phyloP scores from a whole-genome alignment of 2,113 vertebrate species.

The Lycaon pictus region DNA sequence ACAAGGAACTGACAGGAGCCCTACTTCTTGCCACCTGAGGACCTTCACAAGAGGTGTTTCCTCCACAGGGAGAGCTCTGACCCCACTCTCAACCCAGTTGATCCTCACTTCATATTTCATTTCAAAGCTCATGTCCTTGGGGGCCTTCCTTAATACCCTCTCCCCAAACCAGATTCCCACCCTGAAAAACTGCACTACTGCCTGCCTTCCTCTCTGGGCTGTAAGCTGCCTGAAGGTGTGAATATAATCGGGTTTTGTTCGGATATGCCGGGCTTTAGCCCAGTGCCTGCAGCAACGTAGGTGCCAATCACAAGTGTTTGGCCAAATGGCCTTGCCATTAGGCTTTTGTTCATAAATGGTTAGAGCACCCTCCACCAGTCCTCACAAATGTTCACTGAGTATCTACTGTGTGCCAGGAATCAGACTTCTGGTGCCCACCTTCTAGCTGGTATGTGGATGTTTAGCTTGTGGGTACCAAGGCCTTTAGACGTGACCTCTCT shows the following conservation, averaged over 20 bases:
- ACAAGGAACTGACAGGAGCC: not conserved
- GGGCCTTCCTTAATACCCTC: rapidly evolving
- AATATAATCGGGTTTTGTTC: not conserved
- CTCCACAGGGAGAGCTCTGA: not conserved
- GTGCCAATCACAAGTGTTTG: not conserved
- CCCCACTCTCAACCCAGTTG: not conserved
- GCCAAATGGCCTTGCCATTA: not conserved
- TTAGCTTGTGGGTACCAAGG: not conserved
- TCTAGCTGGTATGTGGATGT: not conserved
- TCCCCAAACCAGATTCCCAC: not conserved
- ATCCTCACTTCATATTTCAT: not conserved
- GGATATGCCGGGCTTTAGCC: not conserved
- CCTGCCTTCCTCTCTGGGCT: not conserved
- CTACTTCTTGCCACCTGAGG: not conserved
- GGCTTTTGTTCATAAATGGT: not conserved
- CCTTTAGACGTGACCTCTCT: not conserved
- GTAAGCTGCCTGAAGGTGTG: not conserved
- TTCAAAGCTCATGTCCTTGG: not conserved
- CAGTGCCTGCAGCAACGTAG: not conserved
- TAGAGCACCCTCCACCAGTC: not conserved
- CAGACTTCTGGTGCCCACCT: not conserved
- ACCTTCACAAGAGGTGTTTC: not conserved
- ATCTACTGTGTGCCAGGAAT: not conserved
- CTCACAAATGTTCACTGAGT: not conserved
- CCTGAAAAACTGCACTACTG: not conserved